phyloP scores from a whole-genome alignment of 2,113 vertebrate genomes.

The Coptodon bakossiorum region DNA sequence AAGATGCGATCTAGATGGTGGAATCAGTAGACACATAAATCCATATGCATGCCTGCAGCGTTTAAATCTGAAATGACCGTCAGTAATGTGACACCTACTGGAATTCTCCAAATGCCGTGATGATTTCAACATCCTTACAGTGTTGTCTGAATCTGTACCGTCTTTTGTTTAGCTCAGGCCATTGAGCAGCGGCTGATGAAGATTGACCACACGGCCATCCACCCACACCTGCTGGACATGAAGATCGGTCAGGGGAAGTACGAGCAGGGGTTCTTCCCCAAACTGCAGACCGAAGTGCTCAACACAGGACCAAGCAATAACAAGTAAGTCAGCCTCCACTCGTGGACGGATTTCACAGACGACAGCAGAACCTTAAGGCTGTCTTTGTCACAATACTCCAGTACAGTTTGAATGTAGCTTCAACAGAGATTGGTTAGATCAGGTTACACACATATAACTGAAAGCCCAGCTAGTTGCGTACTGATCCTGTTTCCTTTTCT shows the following conservation, averaged over 20 bases:
- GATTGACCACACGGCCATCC: constrained; percentile 90
- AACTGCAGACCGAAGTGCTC: constrained; percentile 84
- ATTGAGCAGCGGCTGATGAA: constrained; percentile 87
- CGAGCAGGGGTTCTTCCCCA: constrained; percentile 88
- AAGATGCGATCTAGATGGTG: not conserved
- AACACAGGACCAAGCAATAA: constrained; percentile 80
- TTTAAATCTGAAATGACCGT: not conserved
- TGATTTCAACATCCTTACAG: not conserved
- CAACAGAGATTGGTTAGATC: not conserved
- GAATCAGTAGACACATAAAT: not conserved
- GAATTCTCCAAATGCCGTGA: fast-evolving
- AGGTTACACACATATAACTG: not conserved
- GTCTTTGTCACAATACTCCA: not conserved
- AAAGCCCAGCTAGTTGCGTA: not conserved
- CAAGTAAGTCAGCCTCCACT: constrained; percentile 75
- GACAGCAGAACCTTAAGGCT: not conserved
- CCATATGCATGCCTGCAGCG: not conserved
- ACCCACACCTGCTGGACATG: constrained; percentile 91
- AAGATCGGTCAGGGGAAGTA: constrained; percentile 94
- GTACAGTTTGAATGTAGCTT: not conserved
- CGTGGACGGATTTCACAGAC: not conserved
- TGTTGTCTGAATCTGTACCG: not conserved
- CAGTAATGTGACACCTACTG: not conserved
- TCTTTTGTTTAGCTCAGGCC: constrained; percentile 76
- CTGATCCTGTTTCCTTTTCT: not conserved